Percentiles rank a stretch among this genome's conserved stretches.
phyloP scores from a whole-genome alignment of 2,797 vertebrate species.

The Poeciliopsis presidionis region DNA sequence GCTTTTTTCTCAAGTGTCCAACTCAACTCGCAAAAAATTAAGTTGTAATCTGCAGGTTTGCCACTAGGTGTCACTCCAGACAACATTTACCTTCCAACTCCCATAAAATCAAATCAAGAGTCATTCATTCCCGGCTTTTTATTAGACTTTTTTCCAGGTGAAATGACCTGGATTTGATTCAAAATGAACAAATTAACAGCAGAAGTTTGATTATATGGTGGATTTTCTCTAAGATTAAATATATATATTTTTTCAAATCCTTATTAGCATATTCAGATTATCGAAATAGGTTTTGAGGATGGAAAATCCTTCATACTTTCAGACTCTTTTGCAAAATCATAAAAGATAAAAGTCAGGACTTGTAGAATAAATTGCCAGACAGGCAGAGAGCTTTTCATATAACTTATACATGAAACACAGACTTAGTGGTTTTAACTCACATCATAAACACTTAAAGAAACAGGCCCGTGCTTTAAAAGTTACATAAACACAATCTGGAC shows the following conservation, averaged over 20 bases:
- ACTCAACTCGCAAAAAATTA: background rate
- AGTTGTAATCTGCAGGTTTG: constrained; percentile 4
- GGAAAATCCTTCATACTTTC: background rate
- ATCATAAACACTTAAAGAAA: constrained; percentile 1
- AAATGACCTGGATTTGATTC: background rate
- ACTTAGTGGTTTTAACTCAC: background rate
- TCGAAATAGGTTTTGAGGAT: background rate
- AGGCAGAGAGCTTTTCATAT: background rate
- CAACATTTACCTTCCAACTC: background rate
- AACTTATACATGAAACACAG: background rate
- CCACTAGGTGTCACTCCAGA: constrained; percentile 2
- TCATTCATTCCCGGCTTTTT: background rate
- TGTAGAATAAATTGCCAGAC: background rate
- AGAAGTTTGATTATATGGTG: background rate
- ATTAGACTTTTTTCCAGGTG: background rate
- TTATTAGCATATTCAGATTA: background rate
- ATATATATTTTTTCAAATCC: background rate
- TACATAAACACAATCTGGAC: background rate
- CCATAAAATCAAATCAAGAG: background rate
- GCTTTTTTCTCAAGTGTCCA: background rate
- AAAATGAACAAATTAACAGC: background rate
- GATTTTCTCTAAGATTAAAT: background rate
- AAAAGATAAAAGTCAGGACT: background rate
- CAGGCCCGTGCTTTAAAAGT: background rate
- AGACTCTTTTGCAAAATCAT: background rate